Evolutionary conservation across 2,113 vertebrate species (phyloP), one percentile per base, ranked within the genome.

Genomic region (Percopsis transmontana): DNA sequence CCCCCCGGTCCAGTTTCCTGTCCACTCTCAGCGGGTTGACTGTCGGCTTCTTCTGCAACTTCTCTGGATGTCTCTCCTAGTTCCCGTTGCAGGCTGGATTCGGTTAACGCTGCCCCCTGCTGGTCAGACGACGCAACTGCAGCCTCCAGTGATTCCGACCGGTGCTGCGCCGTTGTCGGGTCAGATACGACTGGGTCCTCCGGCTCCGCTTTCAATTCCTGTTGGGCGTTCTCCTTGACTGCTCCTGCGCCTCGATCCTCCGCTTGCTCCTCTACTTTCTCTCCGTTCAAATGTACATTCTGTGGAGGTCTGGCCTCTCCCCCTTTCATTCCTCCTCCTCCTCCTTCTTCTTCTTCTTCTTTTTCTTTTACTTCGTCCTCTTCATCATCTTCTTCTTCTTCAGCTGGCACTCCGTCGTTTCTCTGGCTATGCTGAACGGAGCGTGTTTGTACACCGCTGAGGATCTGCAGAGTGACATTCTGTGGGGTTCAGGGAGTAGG

Each of bases 391-490:
- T 63, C 18, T 40, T 58, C 62, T 6, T 42, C 53, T 12, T 81
- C 54, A 13, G 87, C 77, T 0, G 73, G 87, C 0, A 64, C 60
- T 1, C 80, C 83, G 14, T 89, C 92, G 12, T 84, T 61, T 0
- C 88, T 79, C 65, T 81, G 81, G 12, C 8, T 64, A 1, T 40
- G 80, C 16, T 23, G 38, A 12, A 62, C 67, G 12, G 57, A 69
- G 64, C 92, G 65, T 14, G 33, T 38, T 5, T 78, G 80, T 0
- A 87, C 71, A 27, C 84, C 90, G 15, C 60, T 82, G 48, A 99
- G 90, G 7, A 97, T 87, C 86, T 94, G 91, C 63, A 99, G 88
- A 1, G 96, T 99, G 23, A 96, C 94, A 59, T 91, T 93, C 97
- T 99, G 48, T 54, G 48, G 69, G 54, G 57, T 27, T 48, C 51